Conservation (phyloP, 1,140 invertebrate genomes). For the Halesus radiatus region DNA sequence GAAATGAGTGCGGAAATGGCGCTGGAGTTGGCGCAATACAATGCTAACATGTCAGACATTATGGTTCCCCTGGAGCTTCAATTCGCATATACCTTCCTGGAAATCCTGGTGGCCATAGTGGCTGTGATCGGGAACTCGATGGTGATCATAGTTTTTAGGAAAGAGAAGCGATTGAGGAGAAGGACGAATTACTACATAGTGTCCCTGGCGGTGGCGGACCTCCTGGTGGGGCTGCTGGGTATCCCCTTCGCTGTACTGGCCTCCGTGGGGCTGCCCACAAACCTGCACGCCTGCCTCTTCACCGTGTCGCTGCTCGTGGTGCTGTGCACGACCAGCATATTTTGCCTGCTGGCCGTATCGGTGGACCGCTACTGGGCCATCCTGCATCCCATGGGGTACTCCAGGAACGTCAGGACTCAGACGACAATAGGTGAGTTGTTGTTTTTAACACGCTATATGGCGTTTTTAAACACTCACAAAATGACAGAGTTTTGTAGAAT, state of each 20-base stretch:
- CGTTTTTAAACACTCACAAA: too few species aligned
- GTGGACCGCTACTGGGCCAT: slow-evolving; percentile 95
- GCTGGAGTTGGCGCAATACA: slow-evolving; percentile 15
- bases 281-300: slow-evolving; percentile 87
- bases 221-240: slow-evolving; percentile 83
- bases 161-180: slow-evolving; percentile 81
- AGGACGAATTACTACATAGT: slow-evolving; percentile 94
- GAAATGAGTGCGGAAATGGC: not conserved
- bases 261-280: slow-evolving; percentile 75
- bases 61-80: slow-evolving; percentile 68
- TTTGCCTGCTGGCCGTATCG: slow-evolving; percentile 91
- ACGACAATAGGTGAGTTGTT: slow-evolving; percentile 83
- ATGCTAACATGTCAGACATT: slow-evolving; percentile 31
- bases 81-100: slow-evolving; percentile 80
- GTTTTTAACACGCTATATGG: too few species aligned
- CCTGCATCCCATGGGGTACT: slow-evolving; percentile 90
- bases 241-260: slow-evolving; percentile 90
- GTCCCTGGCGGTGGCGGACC: slow-evolving; percentile 87
- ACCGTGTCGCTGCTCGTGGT: slow-evolving; percentile 90
- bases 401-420: slow-evolving; percentile 85
- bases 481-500: too few species aligned
- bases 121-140: slow-evolving; percentile 88
- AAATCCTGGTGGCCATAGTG: slow-evolving; percentile 84
- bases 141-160: slow-evolving; percentile 86
- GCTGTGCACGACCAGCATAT: slow-evolving; percentile 92